Conservation (phyloP, 2,888 invertebrate species). For the Electrophaes corylata region DNA sequence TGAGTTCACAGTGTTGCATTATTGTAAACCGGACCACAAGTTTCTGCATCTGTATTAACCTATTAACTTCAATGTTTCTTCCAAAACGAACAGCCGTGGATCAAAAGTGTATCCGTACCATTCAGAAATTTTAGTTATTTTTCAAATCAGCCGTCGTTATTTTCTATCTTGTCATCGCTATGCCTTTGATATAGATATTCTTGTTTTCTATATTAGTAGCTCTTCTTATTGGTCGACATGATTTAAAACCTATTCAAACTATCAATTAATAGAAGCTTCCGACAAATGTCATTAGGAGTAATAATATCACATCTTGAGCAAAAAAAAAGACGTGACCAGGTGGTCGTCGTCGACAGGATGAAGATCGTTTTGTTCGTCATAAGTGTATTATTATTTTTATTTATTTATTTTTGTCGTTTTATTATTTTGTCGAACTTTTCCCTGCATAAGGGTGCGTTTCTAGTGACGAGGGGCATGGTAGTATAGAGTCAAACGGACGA, state of each 20-base stretch:
- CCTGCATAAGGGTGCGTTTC: no score
- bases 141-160: constrained; percentile 8
- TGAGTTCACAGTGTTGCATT: constrained; percentile 1
- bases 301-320: no score
- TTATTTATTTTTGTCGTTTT: no score
- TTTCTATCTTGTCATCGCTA: background rate
- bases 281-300: no score
- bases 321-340: no score
- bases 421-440: no score
- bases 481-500: no score
- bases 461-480: no score
- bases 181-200: background rate
- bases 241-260: background rate
- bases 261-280: background rate
- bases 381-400: no score
- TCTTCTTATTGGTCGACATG: background rate
- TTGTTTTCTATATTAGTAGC: constrained; percentile 9
- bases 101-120: background rate
- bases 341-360: no score
- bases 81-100: background rate
- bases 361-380: no score
- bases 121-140: background rate
- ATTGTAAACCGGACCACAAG: constrained; percentile 3
- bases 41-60: background rate
- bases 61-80: background rate